Conservation (phyloP, 2,797 vertebrate species). For the Eurystomus glaucurus region DNA sequence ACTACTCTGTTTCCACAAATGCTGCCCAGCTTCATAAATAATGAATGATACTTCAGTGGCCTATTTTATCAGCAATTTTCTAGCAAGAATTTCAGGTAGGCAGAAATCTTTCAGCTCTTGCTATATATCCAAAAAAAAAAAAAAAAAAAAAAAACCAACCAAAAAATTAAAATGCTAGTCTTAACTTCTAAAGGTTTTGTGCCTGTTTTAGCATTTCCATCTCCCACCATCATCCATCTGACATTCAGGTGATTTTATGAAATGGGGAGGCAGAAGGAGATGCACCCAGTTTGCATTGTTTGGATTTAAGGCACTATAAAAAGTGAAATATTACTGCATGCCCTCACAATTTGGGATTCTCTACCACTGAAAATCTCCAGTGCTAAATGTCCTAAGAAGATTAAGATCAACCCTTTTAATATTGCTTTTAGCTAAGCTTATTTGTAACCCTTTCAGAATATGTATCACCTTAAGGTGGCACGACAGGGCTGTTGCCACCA, state of each 20-base stretch:
- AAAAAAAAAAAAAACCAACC: fast-evolving
- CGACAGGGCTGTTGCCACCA: not conserved
- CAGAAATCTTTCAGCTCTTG: not conserved
- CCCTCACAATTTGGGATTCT: slow-evolving; percentile 20
- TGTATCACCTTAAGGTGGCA: not conserved
- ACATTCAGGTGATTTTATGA: fast-evolving
- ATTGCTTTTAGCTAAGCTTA: slow-evolving; percentile 55
- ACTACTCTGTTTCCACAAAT: not conserved
- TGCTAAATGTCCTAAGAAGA: slow-evolving; percentile 61
- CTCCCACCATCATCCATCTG: not conserved
- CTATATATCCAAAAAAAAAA: not conserved
- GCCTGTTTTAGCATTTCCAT: not conserved
- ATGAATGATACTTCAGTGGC: not conserved
- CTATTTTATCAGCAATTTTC: not conserved
- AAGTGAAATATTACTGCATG: not conserved
- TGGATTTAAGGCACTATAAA: not conserved
- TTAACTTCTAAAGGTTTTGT: not conserved
- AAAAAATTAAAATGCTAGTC: not conserved
- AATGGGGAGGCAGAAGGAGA: not conserved
- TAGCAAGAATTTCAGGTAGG: not conserved
- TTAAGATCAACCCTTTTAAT: slow-evolving; percentile 66
- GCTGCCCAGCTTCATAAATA: not conserved
- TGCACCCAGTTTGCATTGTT: not conserved
- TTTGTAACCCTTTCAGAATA: slow-evolving; percentile 53
- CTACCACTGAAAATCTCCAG: not conserved